phyloP scores from a whole-genome alignment of 2,797 vertebrate species.

The Onychomys arenicola region DNA sequence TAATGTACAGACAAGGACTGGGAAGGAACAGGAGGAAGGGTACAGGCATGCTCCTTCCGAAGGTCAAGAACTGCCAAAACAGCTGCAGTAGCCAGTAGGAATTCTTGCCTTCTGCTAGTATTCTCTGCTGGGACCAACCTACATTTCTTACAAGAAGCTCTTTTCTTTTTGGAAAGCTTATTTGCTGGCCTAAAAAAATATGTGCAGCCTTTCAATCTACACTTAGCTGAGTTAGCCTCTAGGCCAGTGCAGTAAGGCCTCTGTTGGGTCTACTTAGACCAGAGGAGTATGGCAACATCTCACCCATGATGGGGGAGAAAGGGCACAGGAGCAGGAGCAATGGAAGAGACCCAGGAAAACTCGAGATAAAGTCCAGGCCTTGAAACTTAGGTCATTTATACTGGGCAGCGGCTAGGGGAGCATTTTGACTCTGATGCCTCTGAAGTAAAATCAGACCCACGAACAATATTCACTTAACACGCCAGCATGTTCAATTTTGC shows the following conservation, averaged over 20 bases:
- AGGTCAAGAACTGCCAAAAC: conserved; percentile 34
- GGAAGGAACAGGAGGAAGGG: conserved; percentile 18
- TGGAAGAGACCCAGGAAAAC: conserved; percentile 24
- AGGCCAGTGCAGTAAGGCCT: background rate
- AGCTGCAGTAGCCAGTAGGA: conserved; percentile 26
- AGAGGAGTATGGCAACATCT: background rate
- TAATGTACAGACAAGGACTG: conserved; percentile 46
- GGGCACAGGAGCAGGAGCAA: background rate
- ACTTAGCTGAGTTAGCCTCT: conserved; percentile 42
- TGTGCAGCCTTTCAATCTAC: conserved; percentile 13
- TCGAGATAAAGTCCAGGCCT: conserved; percentile 34
- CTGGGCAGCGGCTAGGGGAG: background rate
- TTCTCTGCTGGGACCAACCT: conserved; percentile 35
- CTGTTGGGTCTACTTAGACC: background rate
- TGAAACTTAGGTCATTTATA: conserved; percentile 13
- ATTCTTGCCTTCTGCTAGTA: background rate
- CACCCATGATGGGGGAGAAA: background rate
- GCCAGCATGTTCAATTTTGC: background rate
- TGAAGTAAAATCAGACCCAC: background rate
- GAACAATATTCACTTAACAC: conserved; percentile 36
- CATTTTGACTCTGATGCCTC: background rate
- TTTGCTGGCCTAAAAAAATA: conserved; percentile 31
- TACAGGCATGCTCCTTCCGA: background rate
- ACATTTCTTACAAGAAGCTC: conserved; percentile 14
- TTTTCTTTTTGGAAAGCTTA: conserved; percentile 46